phyloP scores from a whole-genome alignment of 2,113 vertebrate species.

The Morone chrysops region DNA sequence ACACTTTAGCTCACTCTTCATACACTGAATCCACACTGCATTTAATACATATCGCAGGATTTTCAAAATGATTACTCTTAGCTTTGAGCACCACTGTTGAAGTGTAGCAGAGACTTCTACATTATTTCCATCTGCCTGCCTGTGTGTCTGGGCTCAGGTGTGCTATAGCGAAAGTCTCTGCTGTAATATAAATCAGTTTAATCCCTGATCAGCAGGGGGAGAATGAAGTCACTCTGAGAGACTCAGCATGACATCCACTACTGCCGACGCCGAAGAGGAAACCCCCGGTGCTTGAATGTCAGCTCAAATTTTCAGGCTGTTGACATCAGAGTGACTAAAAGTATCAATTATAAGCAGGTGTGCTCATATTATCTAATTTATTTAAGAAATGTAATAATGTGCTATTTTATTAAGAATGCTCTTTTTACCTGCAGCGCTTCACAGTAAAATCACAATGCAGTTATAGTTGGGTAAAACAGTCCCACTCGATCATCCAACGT shows the following conservation, averaged over 20 bases:
- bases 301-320: constrained; percentile 31
- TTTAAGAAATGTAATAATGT: neutral
- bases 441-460: too few relatives aligned
- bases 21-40: neutral
- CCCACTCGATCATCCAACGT: neutral
- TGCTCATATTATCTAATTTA: neutral
- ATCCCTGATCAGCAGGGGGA: constrained; percentile 51
- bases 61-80: neutral
- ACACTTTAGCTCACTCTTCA: neutral
- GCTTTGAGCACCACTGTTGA: neutral
- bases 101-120: neutral
- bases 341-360: neutral
- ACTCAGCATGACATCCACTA: constrained; percentile 50
- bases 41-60: neutral
- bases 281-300: constrained; percentile 26
- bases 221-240: constrained; percentile 27
- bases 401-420: neutral
- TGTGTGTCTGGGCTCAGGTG: constrained; percentile 56
- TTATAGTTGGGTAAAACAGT: neutral
- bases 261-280: constrained; percentile 1
- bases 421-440: neutral
- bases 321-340: constrained; percentile 37
- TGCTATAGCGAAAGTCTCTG: neutral
- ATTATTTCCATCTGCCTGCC: constrained; percentile 21
- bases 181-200: constrained; percentile 53